A percentile compares a stretch with the other conserved stretches of the same genome.
Evolutionary conservation across 1,140 invertebrate genomes (phyloP).

Genomic region (Muscidifurax raptorellus): DNA sequence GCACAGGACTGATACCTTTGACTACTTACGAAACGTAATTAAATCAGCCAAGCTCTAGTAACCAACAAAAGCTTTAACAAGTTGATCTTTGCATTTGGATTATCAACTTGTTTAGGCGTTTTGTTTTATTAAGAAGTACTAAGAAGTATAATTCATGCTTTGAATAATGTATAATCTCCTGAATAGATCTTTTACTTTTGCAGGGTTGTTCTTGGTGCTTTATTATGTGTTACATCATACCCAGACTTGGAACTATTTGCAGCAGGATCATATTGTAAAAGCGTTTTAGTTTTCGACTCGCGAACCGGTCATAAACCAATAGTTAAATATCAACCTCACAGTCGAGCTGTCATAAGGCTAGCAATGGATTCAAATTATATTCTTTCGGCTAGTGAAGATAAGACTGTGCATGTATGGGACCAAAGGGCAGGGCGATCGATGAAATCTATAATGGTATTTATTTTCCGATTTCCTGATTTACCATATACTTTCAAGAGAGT

Average conservation of each 20-base stretch:
- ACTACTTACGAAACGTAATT: constrained; percentile 65
- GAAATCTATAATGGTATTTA: constrained; percentile 63
- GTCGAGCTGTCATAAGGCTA: constrained; percentile 64
- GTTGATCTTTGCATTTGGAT: neutral
- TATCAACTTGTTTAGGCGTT: constrained; percentile 3
- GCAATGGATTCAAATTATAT: constrained; percentile 67
- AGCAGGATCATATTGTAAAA: constrained; percentile 64
- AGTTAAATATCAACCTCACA: constrained; percentile 63
- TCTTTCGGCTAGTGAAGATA: constrained; percentile 70
- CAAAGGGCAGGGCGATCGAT: constrained; percentile 61
- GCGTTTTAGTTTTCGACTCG: constrained; percentile 66
- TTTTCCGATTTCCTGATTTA: neutral
- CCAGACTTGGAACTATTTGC: constrained; percentile 62
- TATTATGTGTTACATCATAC: constrained; percentile 65
- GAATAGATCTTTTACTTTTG: constrained; percentile 47
- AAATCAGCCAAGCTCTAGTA: neutral
- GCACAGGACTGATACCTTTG: constrained; percentile 56
- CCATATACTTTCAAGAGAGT: neutral
- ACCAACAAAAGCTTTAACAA: constrained; percentile 4
- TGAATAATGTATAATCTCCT: constrained; percentile 31
- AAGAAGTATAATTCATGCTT: constrained; percentile 28
- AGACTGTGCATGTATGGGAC: constrained; percentile 69
- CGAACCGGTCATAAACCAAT: constrained; percentile 56
- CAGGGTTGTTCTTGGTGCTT: constrained; percentile 59
- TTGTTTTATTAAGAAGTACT: neutral